A percentile compares a stretch with the other conserved stretches of the same genome.
phyloP scores from a whole-genome alignment of 2,113 vertebrate genomes.

The Cygnus buccinator region DNA sequence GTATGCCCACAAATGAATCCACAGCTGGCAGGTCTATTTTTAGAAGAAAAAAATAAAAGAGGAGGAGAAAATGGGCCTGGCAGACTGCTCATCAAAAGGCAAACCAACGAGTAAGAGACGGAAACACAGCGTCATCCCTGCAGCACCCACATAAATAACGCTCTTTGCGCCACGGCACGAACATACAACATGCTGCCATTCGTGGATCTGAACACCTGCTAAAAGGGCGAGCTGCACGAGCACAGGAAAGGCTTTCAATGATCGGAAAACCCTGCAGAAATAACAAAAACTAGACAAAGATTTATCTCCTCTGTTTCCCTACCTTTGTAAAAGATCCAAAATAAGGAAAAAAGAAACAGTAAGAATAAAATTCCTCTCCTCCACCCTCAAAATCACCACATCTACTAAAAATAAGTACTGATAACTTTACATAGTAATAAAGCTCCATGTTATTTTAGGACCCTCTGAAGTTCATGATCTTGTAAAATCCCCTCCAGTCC shows the following conservation, averaged over 20 bases:
- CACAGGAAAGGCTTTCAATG: not conserved
- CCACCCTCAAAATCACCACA: not conserved
- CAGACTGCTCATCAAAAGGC: not conserved
- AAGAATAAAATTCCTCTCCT: not conserved
- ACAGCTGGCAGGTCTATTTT: slow-evolving; percentile 58
- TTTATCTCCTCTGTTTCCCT: not conserved
- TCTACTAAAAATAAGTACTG: not conserved
- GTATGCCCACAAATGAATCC: slow-evolving; percentile 51
- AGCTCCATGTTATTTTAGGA: not conserved
- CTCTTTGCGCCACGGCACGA: not conserved
- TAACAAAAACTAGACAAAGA: not conserved
- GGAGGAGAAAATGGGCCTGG: not conserved
- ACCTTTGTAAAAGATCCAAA: not conserved
- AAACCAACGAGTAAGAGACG: not conserved
- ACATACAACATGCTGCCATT: not conserved
- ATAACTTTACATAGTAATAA: not conserved
- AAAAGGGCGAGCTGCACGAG: not conserved
- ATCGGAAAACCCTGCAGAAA: not conserved
- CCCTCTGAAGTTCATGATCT: not conserved
- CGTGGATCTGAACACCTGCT: not conserved
- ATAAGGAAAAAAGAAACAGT: not conserved
- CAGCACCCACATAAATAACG: not conserved
- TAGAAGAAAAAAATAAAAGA: not conserved
- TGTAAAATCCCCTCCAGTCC: not conserved
- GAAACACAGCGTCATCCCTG: not conserved